These are phyloP conservation scores for Onychomys torridus DNA, from an alignment of 2,797 vertebrate species.

Conservation along the genomic window DNA sequence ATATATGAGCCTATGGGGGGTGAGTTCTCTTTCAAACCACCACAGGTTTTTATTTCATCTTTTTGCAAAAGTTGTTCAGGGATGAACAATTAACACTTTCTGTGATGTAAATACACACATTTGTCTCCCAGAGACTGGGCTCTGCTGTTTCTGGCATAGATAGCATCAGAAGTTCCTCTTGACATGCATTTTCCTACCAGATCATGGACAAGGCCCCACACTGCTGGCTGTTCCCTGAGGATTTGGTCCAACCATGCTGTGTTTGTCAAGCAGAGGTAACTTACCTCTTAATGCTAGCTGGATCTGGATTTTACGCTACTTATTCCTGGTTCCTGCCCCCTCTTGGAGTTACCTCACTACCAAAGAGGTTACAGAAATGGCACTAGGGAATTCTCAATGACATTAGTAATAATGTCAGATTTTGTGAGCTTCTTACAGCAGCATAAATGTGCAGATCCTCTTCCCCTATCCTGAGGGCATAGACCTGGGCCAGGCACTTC, in stretches of 20 bases:
- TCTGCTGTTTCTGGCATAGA: not conserved
- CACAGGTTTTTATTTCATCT: not conserved
- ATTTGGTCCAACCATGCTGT: fast-evolving
- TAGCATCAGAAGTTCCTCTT: not conserved
- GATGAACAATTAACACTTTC: not conserved
- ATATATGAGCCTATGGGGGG: not conserved
- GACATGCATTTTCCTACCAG: not conserved
- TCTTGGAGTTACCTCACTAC: fast-evolving
- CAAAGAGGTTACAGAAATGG: not conserved
- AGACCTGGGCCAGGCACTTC: not conserved
- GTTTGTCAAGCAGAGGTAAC: not conserved
- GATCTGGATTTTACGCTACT: not conserved
- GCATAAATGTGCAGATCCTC: not conserved
- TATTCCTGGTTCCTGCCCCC: not conserved
- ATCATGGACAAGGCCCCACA: not conserved
- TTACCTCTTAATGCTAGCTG: not conserved
- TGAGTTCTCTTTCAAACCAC: not conserved
- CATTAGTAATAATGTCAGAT: not conserved
- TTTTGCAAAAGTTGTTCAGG: not conserved
- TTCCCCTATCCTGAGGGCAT: not conserved
- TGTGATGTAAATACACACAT: not conserved
- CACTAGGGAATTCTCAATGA: not conserved
- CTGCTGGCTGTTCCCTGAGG: not conserved
- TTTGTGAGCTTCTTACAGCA: not conserved
- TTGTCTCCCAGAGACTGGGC: not conserved